These are phyloP conservation scores for Geopemphigus sp. DNA, from an alignment of 1,140 invertebrate species.

Conservation along the genomic window DNA sequence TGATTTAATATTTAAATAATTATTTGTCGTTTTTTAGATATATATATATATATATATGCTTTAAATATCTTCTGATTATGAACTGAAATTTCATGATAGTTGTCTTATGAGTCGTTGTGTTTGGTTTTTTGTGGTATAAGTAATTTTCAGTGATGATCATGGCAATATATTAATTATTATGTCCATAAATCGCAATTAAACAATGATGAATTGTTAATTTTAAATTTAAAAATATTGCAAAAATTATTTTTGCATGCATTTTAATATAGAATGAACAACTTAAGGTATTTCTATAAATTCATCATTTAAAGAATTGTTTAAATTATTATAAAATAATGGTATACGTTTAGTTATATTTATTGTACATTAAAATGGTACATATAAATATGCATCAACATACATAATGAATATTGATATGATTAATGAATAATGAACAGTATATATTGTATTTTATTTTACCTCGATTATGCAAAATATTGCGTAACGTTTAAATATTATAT, in stretches of 20 bases:
- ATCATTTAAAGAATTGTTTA: neutral
- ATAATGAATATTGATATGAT: too few relatives aligned
- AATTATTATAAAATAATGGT: neutral
- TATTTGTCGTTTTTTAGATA: neutral
- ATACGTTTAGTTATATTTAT: too few relatives aligned
- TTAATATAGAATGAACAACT: too few relatives aligned
- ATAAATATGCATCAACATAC: too few relatives aligned
- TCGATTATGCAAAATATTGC: too few relatives aligned
- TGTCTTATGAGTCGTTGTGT: neutral
- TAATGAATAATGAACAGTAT: too few relatives aligned
- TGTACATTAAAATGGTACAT: too few relatives aligned
- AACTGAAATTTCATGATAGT: neutral
- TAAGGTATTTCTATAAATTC: neutral
- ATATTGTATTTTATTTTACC: too few relatives aligned
- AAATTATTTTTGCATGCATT: too few relatives aligned
- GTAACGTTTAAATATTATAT: too few relatives aligned
- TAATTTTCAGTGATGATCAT: neutral
- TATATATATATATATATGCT: constrained; percentile 15
- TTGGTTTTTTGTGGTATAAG: neutral
- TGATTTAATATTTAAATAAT: constrained; percentile 21
- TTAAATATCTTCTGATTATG: constrained; percentile 7
- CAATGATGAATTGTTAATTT: neutral
- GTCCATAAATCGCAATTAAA: neutral
- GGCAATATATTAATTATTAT: neutral
- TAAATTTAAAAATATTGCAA: neutral